Evolutionary conservation across 1,140 invertebrate genomes (phyloP).

Genomic region (Drosophila saltans): DNA sequence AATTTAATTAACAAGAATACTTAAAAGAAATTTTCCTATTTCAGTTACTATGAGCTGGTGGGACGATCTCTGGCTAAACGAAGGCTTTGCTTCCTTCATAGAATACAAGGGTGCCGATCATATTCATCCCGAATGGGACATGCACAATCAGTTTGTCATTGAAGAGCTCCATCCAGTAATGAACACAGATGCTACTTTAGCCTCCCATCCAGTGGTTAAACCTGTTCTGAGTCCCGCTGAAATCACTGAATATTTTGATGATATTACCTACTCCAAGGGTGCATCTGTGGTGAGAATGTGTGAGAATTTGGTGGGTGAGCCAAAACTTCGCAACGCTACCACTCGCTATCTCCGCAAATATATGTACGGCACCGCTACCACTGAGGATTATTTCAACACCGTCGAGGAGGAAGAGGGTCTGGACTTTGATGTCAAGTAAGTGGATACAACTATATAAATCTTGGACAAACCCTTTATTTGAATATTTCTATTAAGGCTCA

Average conservation of each 20-base stretch:
- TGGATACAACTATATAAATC: not conserved
- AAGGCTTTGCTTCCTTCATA: constrained; percentile 95
- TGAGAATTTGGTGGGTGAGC: constrained; percentile 90
- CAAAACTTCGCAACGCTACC: constrained; percentile 90
- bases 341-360: constrained; percentile 89
- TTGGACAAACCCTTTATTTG: not conserved
- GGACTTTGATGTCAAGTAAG: constrained; percentile 84
- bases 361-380: constrained; percentile 90
- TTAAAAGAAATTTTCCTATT: not conserved
- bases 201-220: constrained; percentile 94
- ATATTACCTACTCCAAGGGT: constrained; percentile 97
- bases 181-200: constrained; percentile 90
- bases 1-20: no score
- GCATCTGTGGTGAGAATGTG: constrained; percentile 95
- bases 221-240: constrained; percentile 92
- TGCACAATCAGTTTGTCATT: constrained; percentile 92
- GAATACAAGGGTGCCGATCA: constrained; percentile 90
- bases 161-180: constrained; percentile 90
- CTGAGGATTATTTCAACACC: constrained; percentile 89
- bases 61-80: constrained; percentile 96
- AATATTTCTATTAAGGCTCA: constrained; percentile 82
- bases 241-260: constrained; percentile 96
- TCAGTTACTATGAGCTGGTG: constrained; percentile 95
- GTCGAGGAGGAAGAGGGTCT: constrained; percentile 84
- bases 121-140: constrained; percentile 91